These are phyloP conservation scores for Sinopyrophorus schimmeli DNA, from an alignment of 2,888 invertebrate species.

Conservation along the genomic window DNA sequence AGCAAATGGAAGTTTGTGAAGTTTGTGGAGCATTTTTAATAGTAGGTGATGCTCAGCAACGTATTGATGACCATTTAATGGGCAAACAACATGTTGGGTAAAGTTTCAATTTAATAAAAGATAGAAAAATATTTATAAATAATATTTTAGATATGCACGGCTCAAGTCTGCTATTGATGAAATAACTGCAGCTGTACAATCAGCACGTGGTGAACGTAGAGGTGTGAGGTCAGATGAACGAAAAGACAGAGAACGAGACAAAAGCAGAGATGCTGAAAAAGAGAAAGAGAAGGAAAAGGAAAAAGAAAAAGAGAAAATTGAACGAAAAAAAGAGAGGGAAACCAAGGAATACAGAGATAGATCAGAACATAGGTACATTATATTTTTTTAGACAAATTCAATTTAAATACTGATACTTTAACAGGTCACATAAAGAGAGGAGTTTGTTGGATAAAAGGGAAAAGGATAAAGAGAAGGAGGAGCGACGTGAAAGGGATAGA, in stretches of 20 bases:
- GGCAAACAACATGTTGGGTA: slow-evolving; percentile 98
- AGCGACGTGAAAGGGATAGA: slow-evolving; percentile 43
- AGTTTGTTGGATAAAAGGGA: slow-evolving; percentile 28
- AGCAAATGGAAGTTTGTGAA: slow-evolving; percentile 99
- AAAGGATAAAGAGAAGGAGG: slow-evolving; percentile 34
- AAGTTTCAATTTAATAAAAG: slow-evolving; percentile 45
- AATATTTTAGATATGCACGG: slow-evolving; percentile 61
- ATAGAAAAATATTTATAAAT: background rate
- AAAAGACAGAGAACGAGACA: slow-evolving; percentile 38
- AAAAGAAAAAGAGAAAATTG: slow-evolving; percentile 28
- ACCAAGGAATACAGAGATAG: slow-evolving; percentile 25
- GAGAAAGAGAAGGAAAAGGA: slow-evolving; percentile 34
- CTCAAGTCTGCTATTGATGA: slow-evolving; percentile 71
- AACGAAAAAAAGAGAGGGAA: slow-evolving; percentile 17
- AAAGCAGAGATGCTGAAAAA: slow-evolving; percentile 35
- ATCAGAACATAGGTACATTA: slow-evolving; percentile 22
- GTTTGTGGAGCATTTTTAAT: slow-evolving; percentile 99
- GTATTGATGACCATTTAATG: slow-evolving; percentile 96
- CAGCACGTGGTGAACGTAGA: slow-evolving; percentile 60
- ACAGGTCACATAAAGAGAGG: slow-evolving; percentile 38
- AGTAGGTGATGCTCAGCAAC: slow-evolving; percentile 96
- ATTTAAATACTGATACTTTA: background rate
- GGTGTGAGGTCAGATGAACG: slow-evolving; percentile 41
- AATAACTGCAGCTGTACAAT: slow-evolving; percentile 64
- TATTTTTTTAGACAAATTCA: background rate